A percentile compares a stretch with the other conserved stretches of the same genome.
Evolutionary conservation across 2,888 invertebrate genomes (phyloP).

Genomic region (Anoplius nigerrimus): DNA sequence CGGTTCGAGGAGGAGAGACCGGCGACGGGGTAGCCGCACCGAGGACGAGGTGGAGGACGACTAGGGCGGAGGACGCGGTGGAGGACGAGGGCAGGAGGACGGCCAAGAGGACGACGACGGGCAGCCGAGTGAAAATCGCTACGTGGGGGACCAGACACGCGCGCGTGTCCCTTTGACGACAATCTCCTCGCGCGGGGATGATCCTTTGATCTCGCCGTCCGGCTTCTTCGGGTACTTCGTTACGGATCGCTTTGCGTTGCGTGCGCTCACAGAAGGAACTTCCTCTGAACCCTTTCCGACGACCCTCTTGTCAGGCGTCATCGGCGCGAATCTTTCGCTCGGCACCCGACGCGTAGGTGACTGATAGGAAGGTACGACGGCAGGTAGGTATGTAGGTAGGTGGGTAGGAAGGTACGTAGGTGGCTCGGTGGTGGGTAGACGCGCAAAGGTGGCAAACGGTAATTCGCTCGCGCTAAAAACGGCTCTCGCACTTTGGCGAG

Average conservation of each 20-base stretch:
- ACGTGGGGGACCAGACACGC: constrained; percentile 46
- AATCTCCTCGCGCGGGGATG: constrained; percentile 56
- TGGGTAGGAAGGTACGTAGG: too few relatives aligned
- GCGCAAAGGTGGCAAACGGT: too few relatives aligned
- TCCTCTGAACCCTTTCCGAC: not conserved
- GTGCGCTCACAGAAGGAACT: constrained; percentile 1
- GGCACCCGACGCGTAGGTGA: too few relatives aligned
- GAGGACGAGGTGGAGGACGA: constrained; percentile 37
- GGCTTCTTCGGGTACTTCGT: constrained; percentile 46
- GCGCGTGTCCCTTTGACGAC: constrained; percentile 59
- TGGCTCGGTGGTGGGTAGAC: too few relatives aligned
- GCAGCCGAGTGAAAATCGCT: constrained; percentile 55
- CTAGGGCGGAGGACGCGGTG: constrained; percentile 37
- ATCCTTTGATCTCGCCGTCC: constrained; percentile 64
- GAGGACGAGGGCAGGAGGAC: constrained; percentile 31
- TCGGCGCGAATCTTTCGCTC: too few relatives aligned
- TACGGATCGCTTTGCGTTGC: constrained; percentile 33
- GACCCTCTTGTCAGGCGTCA: not conserved
- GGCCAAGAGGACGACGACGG: constrained; percentile 36
- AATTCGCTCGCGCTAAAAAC: too few relatives aligned
- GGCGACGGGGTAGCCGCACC: too few relatives aligned
- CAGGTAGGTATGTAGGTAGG: too few relatives aligned
- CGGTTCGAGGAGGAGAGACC: constrained; percentile 21
- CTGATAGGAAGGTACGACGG: too few relatives aligned
- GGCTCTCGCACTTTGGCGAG: too few relatives aligned